phyloP scores from a whole-genome alignment of 2,797 vertebrate species.

The Knipowitschia caucasica region DNA sequence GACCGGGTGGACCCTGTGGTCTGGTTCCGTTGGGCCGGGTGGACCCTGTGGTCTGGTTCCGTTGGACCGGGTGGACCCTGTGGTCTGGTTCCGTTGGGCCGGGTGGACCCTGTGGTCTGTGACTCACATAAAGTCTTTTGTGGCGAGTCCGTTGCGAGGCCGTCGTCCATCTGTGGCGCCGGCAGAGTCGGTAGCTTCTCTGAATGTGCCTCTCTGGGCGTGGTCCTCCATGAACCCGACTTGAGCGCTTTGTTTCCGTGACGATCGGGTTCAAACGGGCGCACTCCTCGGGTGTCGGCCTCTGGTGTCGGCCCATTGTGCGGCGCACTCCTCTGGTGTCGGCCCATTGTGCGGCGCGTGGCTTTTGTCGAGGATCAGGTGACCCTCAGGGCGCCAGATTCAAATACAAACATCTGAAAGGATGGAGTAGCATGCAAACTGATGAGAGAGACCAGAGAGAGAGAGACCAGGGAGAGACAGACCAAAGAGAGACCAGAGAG shows the following conservation, averaged over 20 bases:
- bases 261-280: background rate
- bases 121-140: conserved; percentile 16
- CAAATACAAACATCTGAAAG: background rate
- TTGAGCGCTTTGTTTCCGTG: background rate
- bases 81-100: too few relatives aligned
- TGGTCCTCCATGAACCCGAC: background rate
- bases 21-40: too few relatives aligned
- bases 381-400: background rate
- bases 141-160: background rate
- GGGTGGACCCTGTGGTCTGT: too few relatives aligned
- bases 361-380: conserved; percentile 4
- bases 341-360: conserved; percentile 6
- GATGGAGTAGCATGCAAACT: background rate
- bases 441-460: background rate
- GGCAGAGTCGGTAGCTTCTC: background rate
- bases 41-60: too few relatives aligned
- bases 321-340: conserved; percentile 3
- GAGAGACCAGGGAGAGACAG: too few relatives aligned
- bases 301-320: conserved; percentile 4
- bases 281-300: too few relatives aligned
- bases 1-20: too few relatives aligned
- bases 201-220: conserved; percentile 1
- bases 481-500: too few relatives aligned
- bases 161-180: conserved; percentile 1
- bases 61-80: too few relatives aligned